phyloP scores from a whole-genome alignment of 2,888 invertebrate genomes.

The Lithophane leautieri region DNA sequence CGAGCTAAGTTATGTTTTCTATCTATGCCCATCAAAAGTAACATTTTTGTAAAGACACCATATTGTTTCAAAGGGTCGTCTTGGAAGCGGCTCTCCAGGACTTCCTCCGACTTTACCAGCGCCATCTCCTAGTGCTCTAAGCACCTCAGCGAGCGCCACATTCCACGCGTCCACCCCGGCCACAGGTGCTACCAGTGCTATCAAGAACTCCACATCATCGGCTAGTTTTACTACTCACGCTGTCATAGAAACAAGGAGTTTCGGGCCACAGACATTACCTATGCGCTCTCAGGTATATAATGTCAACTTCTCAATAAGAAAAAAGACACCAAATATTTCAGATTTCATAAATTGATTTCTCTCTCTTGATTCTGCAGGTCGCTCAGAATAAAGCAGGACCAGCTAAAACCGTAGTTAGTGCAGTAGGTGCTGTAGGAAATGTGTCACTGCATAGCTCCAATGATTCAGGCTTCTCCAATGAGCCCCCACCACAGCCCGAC shows the following conservation, averaged over 20 bases:
- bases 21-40: background rate
- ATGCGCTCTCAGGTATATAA: slow-evolving; percentile 85
- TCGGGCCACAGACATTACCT: slow-evolving; percentile 88
- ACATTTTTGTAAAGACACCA: background rate
- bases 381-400: slow-evolving; percentile 86
- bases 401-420: slow-evolving; percentile 86
- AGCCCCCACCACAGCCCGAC: slow-evolving; percentile 96
- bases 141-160: slow-evolving; percentile 92
- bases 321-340: background rate
- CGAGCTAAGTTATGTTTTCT: background rate
- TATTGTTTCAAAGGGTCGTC: slow-evolving; percentile 78
- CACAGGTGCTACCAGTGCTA: slow-evolving; percentile 80
- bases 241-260: slow-evolving; percentile 87
- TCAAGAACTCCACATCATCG: slow-evolving; percentile 91
- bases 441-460: slow-evolving; percentile 97
- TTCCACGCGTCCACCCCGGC: slow-evolving; percentile 87
- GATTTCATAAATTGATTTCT: background rate
- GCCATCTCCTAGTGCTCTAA: slow-evolving; percentile 92
- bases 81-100: slow-evolving; percentile 90
- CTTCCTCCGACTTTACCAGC: slow-evolving; percentile 94
- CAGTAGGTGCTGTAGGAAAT: slow-evolving; percentile 91
- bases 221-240: slow-evolving; percentile 90
- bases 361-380: slow-evolving; percentile 71
- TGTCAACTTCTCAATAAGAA: background rate
- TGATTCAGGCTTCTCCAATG: slow-evolving; percentile 97